Percentiles rank a stretch among this genome's conserved stretches.
Conservation (phyloP, 2,113 vertebrate genomes). For the Motacilla alba region DNA sequence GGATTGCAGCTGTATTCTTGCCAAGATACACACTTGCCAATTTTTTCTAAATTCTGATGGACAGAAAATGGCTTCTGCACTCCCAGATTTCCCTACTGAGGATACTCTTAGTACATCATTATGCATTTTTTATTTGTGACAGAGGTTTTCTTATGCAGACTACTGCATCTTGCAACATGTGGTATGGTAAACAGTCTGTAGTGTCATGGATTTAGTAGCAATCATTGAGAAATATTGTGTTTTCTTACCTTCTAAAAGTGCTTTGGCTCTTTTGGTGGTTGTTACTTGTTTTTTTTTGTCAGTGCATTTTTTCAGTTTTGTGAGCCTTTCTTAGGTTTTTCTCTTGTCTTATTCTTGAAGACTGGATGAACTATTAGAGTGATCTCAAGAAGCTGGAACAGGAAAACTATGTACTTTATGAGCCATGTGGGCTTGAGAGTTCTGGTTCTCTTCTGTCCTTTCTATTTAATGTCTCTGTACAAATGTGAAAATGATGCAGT, state of each 20-base stretch:
- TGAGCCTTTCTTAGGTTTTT: neutral
- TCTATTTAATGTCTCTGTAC: neutral
- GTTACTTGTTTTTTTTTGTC: neutral
- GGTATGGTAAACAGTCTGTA: fast-evolving
- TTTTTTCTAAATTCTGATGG: neutral
- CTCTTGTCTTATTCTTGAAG: neutral
- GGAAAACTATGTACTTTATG: neutral
- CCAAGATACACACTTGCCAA: neutral
- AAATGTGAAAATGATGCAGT: neutral
- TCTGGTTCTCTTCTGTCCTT: neutral
- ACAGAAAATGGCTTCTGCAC: neutral
- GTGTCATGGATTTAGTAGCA: neutral
- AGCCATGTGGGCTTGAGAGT: neutral
- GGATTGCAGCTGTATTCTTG: neutral
- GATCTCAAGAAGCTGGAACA: neutral
- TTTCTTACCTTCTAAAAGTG: neutral
- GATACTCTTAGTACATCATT: neutral
- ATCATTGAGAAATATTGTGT: neutral
- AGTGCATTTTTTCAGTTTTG: neutral
- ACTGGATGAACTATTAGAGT: neutral
- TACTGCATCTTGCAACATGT: neutral
- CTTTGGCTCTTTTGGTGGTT: neutral
- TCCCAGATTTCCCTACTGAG: neutral
- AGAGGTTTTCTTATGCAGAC: neutral
- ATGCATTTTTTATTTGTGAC: neutral